Conservation (phyloP, 2,888 invertebrate genomes). For the Liposcelis brunnea region DNA sequence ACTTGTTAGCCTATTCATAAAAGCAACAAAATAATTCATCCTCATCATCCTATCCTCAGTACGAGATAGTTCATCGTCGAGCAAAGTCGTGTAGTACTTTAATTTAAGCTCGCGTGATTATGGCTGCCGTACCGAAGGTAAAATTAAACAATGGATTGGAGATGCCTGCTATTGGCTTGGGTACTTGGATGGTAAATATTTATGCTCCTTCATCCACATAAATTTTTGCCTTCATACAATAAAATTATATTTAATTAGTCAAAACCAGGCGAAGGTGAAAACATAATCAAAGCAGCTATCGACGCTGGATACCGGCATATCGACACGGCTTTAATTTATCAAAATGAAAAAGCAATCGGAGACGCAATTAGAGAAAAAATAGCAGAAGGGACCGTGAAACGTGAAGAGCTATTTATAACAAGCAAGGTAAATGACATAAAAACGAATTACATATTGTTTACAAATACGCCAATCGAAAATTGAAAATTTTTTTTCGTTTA, state of each 20-base stretch:
- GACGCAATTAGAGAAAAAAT: conserved; percentile 42
- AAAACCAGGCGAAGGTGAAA: conserved; percentile 41
- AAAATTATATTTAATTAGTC: conserved; percentile 40
- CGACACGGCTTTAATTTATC: conserved; percentile 54
- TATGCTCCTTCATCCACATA: not conserved
- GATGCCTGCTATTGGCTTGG: conserved; percentile 26
- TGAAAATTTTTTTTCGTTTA: too few relatives aligned
- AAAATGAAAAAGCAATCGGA: conserved; percentile 54
- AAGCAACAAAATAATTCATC: too few relatives aligned
- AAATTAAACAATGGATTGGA: conserved; percentile 25
- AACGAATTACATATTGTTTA: not conserved
- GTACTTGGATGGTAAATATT: conserved; percentile 25
- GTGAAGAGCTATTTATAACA: conserved; percentile 52
- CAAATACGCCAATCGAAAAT: too few relatives aligned
- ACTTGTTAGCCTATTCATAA: too few relatives aligned
- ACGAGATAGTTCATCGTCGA: too few relatives aligned
- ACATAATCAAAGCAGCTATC: conserved; percentile 52
- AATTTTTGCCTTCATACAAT: not conserved
- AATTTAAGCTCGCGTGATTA: too few relatives aligned
- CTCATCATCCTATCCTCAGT: too few relatives aligned
- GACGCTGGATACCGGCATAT: conserved; percentile 60
- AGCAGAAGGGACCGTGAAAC: conserved; percentile 41
- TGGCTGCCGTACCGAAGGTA: conserved; percentile 19
- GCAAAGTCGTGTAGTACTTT: too few relatives aligned
- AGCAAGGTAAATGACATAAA: conserved; percentile 38